Evolutionary conservation across 2,113 vertebrate species (phyloP).

Genomic region (Anarrhichthys ocellatus): DNA sequence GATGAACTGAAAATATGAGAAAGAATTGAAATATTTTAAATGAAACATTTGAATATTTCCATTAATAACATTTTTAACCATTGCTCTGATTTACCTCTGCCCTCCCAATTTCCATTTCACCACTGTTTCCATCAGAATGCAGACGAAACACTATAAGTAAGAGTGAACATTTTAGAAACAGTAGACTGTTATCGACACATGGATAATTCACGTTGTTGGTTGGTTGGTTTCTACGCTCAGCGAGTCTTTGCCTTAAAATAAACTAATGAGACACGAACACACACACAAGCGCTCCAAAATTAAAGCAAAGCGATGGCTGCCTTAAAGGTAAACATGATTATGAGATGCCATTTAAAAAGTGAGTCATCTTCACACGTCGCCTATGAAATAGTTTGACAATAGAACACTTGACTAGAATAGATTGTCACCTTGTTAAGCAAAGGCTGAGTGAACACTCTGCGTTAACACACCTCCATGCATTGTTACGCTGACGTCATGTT

Average conservation of each 20-base stretch:
- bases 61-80: too few species aligned
- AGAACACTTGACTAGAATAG: neutral
- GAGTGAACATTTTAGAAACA: neutral
- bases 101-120: neutral
- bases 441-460: neutral
- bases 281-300: neutral
- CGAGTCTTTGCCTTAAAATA: neutral
- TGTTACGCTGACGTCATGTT: neutral
- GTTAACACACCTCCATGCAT: neutral
- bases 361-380: constrained; percentile 22
- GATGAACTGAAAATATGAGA: too few species aligned
- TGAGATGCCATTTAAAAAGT: neutral
- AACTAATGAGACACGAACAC: neutral
- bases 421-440: neutral
- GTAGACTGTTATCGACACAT: neutral
- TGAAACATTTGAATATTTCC: too few species aligned
- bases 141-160: neutral
- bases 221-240: neutral
- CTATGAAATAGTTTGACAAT: neutral
- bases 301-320: neutral
- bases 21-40: too few species aligned
- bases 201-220: neutral
- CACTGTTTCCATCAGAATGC: constrained; percentile 10
- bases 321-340: neutral
- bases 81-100: neutral